Percentiles rank a stretch among this genome's conserved stretches.
These are phyloP conservation scores for Baccha elongata DNA, from an alignment of 2,888 invertebrate genomes.

Conservation along the genomic window DNA sequence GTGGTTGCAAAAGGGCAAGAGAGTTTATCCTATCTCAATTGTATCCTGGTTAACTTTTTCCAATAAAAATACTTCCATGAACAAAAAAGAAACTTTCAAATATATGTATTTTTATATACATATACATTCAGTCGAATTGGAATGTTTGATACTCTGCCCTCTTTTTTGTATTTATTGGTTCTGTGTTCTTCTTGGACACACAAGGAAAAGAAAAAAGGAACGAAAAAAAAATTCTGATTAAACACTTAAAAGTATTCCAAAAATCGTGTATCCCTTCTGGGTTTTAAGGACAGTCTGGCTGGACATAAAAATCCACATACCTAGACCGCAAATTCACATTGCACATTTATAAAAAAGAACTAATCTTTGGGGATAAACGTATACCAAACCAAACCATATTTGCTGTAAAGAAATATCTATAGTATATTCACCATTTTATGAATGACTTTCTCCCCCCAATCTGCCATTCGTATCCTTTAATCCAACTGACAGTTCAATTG, in stretches of 20 bases:
- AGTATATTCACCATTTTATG: no score
- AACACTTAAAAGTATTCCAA: constrained; percentile 13
- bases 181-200: constrained; percentile 26
- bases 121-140: no score
- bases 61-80: constrained; percentile 1
- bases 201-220: constrained; percentile 4
- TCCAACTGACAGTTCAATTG: no score
- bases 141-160: not conserved
- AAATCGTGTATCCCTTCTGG: not conserved
- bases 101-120: no score
- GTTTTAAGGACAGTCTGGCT: not conserved
- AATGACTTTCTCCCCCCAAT: no score
- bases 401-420: no score
- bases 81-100: constrained; percentile 22
- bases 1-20: not conserved
- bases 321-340: not conserved
- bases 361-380: no score
- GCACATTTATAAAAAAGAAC: not conserved
- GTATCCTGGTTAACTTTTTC: constrained; percentile 17
- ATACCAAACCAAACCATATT: no score
- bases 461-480: no score
- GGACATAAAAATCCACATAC: not conserved
- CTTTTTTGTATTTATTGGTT: constrained; percentile 6
- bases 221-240: constrained; percentile 47
- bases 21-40: not conserved